These are phyloP conservation scores for Machimus atricapillus DNA, from an alignment of 2,888 invertebrate species.

Conservation along the genomic window DNA sequence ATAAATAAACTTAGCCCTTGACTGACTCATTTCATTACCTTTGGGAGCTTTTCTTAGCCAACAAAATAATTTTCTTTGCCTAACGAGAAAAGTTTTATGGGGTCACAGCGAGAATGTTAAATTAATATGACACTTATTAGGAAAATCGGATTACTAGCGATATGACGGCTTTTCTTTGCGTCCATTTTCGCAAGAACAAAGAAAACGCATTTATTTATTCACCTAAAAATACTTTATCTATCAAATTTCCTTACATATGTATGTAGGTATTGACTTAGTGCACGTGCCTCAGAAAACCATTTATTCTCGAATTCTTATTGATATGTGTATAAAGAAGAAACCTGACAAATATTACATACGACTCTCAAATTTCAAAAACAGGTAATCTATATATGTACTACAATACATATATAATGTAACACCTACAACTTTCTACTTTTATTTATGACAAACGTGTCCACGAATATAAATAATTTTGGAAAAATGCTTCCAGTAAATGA, in stretches of 20 bases:
- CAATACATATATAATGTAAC: too few relatives aligned
- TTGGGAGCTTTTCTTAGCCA: constrained; percentile 1
- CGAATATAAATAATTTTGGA: too few relatives aligned
- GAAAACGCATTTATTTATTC: not conserved
- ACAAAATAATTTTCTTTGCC: constrained; percentile 16
- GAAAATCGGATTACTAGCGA: constrained; percentile 20
- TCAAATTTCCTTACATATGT: not conserved
- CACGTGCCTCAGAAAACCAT: too few relatives aligned
- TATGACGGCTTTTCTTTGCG: not conserved
- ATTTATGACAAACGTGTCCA: too few relatives aligned
- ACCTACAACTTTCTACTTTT: too few relatives aligned
- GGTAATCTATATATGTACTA: too few relatives aligned
- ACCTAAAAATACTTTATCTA: not conserved
- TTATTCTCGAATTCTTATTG: too few relatives aligned
- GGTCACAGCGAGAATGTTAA: constrained; percentile 12
- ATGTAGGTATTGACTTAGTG: too few relatives aligned
- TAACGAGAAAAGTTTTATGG: constrained; percentile 23
- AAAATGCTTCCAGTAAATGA: too few relatives aligned
- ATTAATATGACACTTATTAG: constrained; percentile 24
- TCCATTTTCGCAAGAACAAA: not conserved
- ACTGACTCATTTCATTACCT: constrained; percentile 30
- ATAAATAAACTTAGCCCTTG: constrained; percentile 5
- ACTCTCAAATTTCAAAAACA: too few relatives aligned
- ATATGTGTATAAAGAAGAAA: too few relatives aligned
- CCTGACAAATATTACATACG: too few relatives aligned